These are phyloP conservation scores for Serinus canaria DNA, from an alignment of 2,113 vertebrate species.

Conservation along the genomic window DNA sequence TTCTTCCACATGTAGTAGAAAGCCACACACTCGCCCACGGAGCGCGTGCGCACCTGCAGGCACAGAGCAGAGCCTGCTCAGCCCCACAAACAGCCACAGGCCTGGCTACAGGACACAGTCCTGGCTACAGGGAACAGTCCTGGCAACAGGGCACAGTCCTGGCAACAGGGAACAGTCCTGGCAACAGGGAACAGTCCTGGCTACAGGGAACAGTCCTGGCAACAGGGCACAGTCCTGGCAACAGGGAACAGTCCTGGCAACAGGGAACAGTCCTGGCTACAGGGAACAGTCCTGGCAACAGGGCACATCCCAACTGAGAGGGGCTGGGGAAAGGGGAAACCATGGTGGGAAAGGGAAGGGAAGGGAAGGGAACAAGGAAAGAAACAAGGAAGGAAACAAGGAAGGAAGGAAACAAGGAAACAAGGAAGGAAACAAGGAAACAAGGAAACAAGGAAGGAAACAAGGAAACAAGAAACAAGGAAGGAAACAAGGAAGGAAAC, in stretches of 20 bases:
- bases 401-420: too few species aligned
- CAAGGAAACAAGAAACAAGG: too few species aligned
- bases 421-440: too few species aligned
- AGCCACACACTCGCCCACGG: slow-evolving; percentile 97
- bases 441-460: too few species aligned
- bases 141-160: background rate
- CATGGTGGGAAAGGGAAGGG: too few species aligned
- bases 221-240: background rate
- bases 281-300: background rate
- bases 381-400: background rate
- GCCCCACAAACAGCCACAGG: rapidly evolving
- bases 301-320: background rate
- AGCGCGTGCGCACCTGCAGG: slow-evolving; percentile 94
- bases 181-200: too few species aligned
- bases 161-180: background rate
- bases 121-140: too few species aligned
- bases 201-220: too few species aligned
- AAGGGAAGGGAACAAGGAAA: background rate
- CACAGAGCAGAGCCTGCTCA: rapidly evolving
- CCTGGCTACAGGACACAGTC: background rate
- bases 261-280: background rate
- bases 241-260: background rate
- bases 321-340: background rate
- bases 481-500: too few species aligned
- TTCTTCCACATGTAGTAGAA: slow-evolving; percentile 99